These are phyloP conservation scores for Prionace glauca DNA, from an alignment of 2,797 vertebrate species.

Conservation along the genomic window DNA sequence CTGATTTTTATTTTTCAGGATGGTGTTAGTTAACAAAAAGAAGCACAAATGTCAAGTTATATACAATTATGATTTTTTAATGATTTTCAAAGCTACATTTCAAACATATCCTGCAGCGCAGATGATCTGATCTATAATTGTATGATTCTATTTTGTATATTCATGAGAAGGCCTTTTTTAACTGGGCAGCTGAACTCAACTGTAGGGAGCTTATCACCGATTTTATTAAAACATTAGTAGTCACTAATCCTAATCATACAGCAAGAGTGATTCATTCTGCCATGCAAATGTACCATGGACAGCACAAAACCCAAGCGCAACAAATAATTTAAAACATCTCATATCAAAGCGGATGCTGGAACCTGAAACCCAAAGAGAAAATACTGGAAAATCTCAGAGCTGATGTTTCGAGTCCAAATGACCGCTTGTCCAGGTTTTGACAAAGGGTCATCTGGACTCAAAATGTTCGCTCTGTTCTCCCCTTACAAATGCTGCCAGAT, in stretches of 20 bases:
- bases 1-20: slow-evolving; percentile 1
- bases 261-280: neutral
- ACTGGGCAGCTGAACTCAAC: neutral
- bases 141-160: neutral
- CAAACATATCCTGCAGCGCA: neutral
- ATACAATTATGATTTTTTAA: slow-evolving; percentile 31
- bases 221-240: neutral
- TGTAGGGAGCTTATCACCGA: neutral
- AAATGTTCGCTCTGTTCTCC: too few relatives aligned
- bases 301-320: neutral
- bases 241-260: neutral
- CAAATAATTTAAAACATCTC: slow-evolving; percentile 14
- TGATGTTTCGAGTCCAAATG: too few relatives aligned
- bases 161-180: neutral
- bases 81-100: slow-evolving; percentile 12
- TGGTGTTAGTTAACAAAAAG: slow-evolving; percentile 8
- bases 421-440: too few relatives aligned
- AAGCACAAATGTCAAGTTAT: slow-evolving; percentile 31
- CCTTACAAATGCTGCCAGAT: too few relatives aligned
- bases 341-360: too few relatives aligned
- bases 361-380: too few relatives aligned
- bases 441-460: too few relatives aligned
- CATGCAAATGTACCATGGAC: neutral
- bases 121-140: neutral
- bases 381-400: too few relatives aligned